These are phyloP conservation scores for Platyrinchus mystaceus DNA, from an alignment of 2,797 vertebrate genomes.

Conservation along the genomic window DNA sequence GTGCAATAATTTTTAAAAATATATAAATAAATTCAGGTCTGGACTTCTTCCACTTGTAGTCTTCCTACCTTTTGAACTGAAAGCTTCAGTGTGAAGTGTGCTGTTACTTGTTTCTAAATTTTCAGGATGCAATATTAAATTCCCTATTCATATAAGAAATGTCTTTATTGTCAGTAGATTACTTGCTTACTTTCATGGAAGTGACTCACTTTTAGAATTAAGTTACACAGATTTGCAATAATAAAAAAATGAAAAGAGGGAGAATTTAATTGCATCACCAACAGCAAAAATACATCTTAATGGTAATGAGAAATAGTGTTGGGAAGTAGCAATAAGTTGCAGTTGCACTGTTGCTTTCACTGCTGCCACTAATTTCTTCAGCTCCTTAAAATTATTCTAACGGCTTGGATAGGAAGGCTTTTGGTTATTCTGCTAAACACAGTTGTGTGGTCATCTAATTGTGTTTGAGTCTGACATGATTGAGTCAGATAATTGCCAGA, in stretches of 20 bases:
- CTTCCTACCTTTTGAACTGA: not conserved
- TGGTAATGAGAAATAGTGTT: not conserved
- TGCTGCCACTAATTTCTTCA: not conserved
- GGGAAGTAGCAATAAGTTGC: not conserved
- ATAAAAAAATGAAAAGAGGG: not conserved
- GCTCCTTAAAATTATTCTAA: not conserved
- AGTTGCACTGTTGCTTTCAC: not conserved
- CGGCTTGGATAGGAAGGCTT: not conserved
- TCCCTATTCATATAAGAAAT: not conserved
- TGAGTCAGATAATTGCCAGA: slow-evolving; percentile 10
- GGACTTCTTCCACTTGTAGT: not conserved
- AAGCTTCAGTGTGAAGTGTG: not conserved
- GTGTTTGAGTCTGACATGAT: not conserved
- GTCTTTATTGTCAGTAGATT: not conserved
- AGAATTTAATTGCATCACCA: not conserved
- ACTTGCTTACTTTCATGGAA: not conserved
- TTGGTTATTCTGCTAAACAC: not conserved
- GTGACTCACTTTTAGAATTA: not conserved
- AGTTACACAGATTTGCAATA: not conserved
- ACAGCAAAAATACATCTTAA: not conserved
- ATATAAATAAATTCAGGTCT: not conserved
- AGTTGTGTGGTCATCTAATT: not conserved
- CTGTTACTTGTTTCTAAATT: not conserved
- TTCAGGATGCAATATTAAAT: not conserved
- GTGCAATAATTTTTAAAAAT: not conserved